A percentile compares a stretch with the other conserved stretches of the same genome.
Conservation (phyloP, 2,113 vertebrate species). For the Zosterops pallidus region DNA sequence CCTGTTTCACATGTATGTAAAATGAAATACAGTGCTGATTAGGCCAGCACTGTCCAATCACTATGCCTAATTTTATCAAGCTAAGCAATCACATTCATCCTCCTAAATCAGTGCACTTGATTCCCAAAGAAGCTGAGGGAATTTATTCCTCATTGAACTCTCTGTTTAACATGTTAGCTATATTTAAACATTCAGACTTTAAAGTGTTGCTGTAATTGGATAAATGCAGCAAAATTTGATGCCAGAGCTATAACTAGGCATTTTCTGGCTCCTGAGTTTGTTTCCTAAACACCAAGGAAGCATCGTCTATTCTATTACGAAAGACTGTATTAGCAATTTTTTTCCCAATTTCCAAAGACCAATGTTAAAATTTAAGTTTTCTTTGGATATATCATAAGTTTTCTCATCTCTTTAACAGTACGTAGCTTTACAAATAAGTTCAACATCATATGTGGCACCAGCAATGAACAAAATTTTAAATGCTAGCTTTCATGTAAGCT, state of each 20-base stretch:
- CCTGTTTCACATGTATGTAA: not conserved
- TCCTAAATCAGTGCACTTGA: not conserved
- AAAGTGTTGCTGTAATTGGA: not conserved
- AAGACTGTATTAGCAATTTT: not conserved
- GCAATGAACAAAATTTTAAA: not conserved
- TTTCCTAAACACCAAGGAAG: not conserved
- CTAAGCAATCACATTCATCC: not conserved
- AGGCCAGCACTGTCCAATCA: not conserved
- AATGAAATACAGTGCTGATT: not conserved
- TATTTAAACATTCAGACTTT: not conserved
- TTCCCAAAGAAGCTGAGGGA: not conserved
- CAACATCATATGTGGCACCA: not conserved
- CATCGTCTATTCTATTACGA: not conserved
- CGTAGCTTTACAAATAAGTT: not conserved
- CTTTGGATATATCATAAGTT: not conserved
- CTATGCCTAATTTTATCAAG: not conserved
- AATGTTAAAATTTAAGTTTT: not conserved
- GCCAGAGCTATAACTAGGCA: not conserved
- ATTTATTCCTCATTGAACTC: not conserved
- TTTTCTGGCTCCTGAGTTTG: not conserved
- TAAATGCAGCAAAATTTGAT: not conserved
- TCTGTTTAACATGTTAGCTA: not conserved
- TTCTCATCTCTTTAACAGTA: not conserved
- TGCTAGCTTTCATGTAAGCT: not conserved
- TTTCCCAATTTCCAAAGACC: not conserved